Conservation (phyloP, 2,888 invertebrate genomes). For the Aspidiotus rigidus region DNA sequence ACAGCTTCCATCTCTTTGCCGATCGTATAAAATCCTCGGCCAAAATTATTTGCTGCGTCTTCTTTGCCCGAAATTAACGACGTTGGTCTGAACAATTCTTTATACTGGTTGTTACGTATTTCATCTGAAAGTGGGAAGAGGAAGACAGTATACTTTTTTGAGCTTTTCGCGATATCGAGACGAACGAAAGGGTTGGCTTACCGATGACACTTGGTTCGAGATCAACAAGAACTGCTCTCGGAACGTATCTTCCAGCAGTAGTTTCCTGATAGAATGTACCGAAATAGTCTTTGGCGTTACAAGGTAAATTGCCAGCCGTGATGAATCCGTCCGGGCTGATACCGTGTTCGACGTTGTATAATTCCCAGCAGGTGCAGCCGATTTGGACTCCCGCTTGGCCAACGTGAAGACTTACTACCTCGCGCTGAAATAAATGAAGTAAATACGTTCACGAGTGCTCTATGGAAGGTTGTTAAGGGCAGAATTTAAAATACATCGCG, state of each 20-base stretch:
- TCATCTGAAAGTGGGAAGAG: constrained; percentile 7
- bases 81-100: constrained; percentile 18
- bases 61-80: constrained; percentile 27
- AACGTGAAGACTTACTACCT: constrained; percentile 20
- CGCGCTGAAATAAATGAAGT: constrained; percentile 5
- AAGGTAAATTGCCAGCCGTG: constrained; percentile 49
- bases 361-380: constrained; percentile 42
- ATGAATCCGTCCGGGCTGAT: constrained; percentile 47
- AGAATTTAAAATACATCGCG: too few species aligned
- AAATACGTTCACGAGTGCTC: too few species aligned
- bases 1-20: constrained; percentile 23
- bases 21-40: constrained; percentile 22
- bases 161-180: too few species aligned
- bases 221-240: constrained; percentile 52
- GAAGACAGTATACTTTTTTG: too few species aligned
- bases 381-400: constrained; percentile 26
- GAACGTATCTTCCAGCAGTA: constrained; percentile 53
- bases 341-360: constrained; percentile 43
- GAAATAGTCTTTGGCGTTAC: constrained; percentile 43
- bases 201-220: constrained; percentile 56
- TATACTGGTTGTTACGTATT: constrained; percentile 25
- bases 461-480: too few species aligned
- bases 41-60: constrained; percentile 25
- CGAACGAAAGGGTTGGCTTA: constrained; percentile 38
- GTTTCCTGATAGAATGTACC: constrained; percentile 48